Conservation (phyloP, 2,888 invertebrate species). For the Tipula confusa region DNA sequence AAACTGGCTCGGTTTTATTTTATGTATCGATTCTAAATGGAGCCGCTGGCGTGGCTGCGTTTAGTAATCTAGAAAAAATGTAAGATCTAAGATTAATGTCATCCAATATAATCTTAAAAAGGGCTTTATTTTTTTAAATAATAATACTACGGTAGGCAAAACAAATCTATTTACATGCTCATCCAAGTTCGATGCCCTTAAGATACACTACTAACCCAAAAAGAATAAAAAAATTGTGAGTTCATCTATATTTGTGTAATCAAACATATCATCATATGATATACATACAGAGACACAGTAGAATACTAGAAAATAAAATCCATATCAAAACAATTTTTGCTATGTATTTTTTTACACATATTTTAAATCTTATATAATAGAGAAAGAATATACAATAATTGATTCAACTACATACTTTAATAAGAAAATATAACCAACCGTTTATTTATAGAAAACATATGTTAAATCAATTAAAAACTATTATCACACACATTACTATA, state of each 20-base stretch:
- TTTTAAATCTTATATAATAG: neutral
- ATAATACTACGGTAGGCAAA: too few relatives aligned
- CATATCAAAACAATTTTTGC: neutral
- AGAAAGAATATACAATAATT: neutral
- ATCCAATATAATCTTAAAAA: too few relatives aligned
- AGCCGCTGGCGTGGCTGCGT: too few relatives aligned
- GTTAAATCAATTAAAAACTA: constrained; percentile 20
- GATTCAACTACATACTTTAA: neutral
- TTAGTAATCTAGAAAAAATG: too few relatives aligned
- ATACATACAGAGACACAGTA: neutral
- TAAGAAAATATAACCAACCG: neutral
- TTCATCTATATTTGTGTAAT: neutral
- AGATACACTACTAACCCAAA: neutral
- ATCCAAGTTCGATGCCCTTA: neutral
- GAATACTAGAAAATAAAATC: neutral
- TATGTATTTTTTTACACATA: neutral
- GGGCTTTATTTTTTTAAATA: too few relatives aligned
- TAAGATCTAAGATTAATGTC: too few relatives aligned
- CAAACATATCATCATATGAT: neutral
- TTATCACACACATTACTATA: neutral
- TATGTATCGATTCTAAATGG: too few relatives aligned
- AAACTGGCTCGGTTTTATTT: too few relatives aligned
- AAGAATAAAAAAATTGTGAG: neutral
- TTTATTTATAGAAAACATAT: neutral
- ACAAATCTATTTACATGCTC: too few relatives aligned